These are phyloP conservation scores for Aythya baeri DNA, from an alignment of 2,113 vertebrate genomes.

Conservation along the genomic window DNA sequence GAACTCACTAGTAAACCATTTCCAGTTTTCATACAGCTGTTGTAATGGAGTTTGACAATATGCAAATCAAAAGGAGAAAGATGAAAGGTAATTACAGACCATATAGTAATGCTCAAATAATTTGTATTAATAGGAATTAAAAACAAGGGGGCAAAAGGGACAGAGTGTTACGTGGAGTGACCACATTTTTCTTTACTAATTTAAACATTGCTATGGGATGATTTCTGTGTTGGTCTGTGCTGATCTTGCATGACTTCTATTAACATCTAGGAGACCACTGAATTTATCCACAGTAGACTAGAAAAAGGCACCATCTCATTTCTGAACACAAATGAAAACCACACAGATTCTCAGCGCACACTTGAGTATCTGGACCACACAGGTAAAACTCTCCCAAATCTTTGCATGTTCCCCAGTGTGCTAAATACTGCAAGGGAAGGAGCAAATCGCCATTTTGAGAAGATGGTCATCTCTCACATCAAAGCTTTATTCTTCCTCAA, in stretches of 20 bases:
- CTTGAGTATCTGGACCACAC: neutral
- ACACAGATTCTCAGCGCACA: neutral
- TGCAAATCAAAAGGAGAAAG: conserved; percentile 39
- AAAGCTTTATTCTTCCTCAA: neutral
- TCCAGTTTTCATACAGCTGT: neutral
- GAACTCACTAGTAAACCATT: conserved; percentile 12
- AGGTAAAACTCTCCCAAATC: neutral
- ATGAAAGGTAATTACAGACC: conserved; percentile 47
- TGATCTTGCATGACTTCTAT: neutral
- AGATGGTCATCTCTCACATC: neutral
- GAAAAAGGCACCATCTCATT: neutral
- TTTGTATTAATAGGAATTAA: conserved; percentile 39
- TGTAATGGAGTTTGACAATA: conserved; percentile 52
- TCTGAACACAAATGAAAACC: neutral
- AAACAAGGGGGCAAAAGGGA: conserved; percentile 20
- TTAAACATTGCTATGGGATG: conserved; percentile 3
- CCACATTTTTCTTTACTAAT: neutral
- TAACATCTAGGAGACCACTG: neutral
- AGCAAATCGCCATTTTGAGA: neutral
- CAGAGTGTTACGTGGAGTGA: neutral
- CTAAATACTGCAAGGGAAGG: neutral
- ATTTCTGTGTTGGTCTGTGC: neutral
- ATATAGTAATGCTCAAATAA: conserved; percentile 40
- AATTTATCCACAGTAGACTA: neutral
- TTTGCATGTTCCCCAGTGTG: neutral